These are phyloP conservation scores for Allacma fusca DNA, from an alignment of 2,888 invertebrate species.

Conservation along the genomic window DNA sequence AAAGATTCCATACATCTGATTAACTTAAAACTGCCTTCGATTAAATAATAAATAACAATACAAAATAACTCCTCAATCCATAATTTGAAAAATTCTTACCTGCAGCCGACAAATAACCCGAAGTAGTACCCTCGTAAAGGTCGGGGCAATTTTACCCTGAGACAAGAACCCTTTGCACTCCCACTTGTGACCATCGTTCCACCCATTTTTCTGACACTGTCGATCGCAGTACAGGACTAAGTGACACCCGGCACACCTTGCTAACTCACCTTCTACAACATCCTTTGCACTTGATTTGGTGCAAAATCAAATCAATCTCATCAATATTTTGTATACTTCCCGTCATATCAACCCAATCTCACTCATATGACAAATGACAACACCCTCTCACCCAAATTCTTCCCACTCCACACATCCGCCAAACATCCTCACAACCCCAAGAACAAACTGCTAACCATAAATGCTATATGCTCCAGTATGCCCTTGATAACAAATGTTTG, in stretches of 20 bases:
- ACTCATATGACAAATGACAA: too few species aligned
- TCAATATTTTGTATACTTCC: background rate
- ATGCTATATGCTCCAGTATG: too few species aligned
- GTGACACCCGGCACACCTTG: slow-evolving; percentile 84
- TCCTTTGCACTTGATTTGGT: slow-evolving; percentile 47
- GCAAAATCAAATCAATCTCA: slow-evolving; percentile 27
- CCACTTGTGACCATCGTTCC: slow-evolving; percentile 78
- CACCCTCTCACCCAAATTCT: too few species aligned
- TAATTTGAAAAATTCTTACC: slow-evolving; percentile 63
- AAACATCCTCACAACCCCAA: too few species aligned
- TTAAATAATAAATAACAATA: too few species aligned
- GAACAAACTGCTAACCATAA: too few species aligned
- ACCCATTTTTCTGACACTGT: slow-evolving; percentile 81
- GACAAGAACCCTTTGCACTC: slow-evolving; percentile 72
- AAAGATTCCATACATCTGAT: slow-evolving; percentile 14
- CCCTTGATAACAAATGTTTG: too few species aligned
- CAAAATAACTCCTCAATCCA: too few species aligned
- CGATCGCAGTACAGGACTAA: slow-evolving; percentile 84
- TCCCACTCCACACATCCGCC: too few species aligned
- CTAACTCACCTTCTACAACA: slow-evolving; percentile 64
- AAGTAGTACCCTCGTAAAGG: slow-evolving; percentile 80
- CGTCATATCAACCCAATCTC: too few species aligned
- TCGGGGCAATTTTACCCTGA: slow-evolving; percentile 72
- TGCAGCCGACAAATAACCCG: slow-evolving; percentile 75
- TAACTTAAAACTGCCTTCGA: background rate